Percentiles rank a stretch among this genome's conserved stretches.
These are phyloP conservation scores for Hemaris fuciformis DNA, from an alignment of 2,888 invertebrate species.

Conservation along the genomic window DNA sequence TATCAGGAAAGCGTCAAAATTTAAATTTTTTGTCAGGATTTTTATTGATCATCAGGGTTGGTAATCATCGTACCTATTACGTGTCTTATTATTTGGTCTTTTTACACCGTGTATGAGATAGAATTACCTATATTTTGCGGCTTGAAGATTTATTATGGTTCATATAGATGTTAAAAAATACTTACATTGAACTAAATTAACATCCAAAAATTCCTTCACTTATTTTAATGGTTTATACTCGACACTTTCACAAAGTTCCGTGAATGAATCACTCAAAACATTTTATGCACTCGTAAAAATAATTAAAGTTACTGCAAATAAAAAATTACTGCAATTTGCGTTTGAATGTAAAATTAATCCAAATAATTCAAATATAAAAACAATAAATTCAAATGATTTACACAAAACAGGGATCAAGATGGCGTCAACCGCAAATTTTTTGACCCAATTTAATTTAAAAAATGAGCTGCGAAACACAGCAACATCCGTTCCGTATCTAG, in stretches of 20 bases:
- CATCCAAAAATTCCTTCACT: background rate
- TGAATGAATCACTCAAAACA: background rate
- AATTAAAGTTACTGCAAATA: background rate
- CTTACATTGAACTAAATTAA: background rate
- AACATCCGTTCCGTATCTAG: background rate
- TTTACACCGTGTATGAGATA: background rate
- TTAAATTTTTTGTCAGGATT: too few species aligned
- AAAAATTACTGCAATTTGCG: background rate
- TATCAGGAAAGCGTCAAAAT: too few species aligned
- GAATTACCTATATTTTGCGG: background rate
- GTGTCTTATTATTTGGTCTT: too few species aligned
- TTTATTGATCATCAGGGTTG: too few species aligned
- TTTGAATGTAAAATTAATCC: too few species aligned
- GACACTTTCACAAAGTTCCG: background rate
- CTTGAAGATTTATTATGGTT: background rate
- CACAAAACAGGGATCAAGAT: background rate
- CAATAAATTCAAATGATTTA: background rate
- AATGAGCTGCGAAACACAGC: background rate
- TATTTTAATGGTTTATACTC: background rate
- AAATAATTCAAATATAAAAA: background rate
- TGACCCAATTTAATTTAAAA: background rate
- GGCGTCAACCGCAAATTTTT: background rate
- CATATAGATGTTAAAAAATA: background rate
- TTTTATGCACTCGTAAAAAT: background rate
- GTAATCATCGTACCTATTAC: too few species aligned